Conservation (phyloP, 2,113 vertebrate genomes). For the Thomomys bottae region DNA sequence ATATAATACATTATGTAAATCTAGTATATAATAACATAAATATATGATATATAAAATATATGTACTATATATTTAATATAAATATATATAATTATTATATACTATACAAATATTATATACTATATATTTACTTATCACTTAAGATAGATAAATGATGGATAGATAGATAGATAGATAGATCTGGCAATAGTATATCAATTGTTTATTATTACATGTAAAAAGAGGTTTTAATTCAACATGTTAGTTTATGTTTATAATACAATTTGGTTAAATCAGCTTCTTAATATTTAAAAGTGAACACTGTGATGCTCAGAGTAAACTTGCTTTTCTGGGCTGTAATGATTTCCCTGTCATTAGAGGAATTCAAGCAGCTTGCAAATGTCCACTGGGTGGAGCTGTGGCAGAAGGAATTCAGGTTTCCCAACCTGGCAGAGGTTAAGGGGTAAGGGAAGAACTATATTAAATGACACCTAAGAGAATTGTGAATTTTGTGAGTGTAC, state of each 20-base stretch:
- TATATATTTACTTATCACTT: background rate
- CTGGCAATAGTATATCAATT: background rate
- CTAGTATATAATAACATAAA: too few relatives aligned
- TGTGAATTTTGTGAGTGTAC: background rate
- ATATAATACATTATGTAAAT: too few relatives aligned
- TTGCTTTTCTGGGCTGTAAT: slow-evolving; percentile 14
- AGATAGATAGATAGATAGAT: background rate
- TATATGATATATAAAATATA: background rate
- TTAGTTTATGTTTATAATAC: too few relatives aligned
- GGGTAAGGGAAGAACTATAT: background rate
- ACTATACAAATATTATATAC: too few relatives aligned
- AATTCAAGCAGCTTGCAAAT: slow-evolving; percentile 38
- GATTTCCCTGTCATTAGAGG: slow-evolving; percentile 52
- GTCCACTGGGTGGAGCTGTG: slow-evolving; percentile 39
- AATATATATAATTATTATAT: too few relatives aligned
- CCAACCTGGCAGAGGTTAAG: background rate
- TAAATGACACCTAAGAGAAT: background rate
- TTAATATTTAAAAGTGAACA: background rate
- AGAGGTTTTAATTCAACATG: too few relatives aligned
- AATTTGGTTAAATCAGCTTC: background rate
- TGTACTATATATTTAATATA: too few relatives aligned
- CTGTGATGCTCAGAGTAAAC: background rate
- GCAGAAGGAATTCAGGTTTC: slow-evolving; percentile 40
- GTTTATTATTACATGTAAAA: too few relatives aligned
- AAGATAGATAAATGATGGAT: background rate